phyloP scores from a whole-genome alignment of 1,140 invertebrate genomes.

The Andricus grossulariae region DNA sequence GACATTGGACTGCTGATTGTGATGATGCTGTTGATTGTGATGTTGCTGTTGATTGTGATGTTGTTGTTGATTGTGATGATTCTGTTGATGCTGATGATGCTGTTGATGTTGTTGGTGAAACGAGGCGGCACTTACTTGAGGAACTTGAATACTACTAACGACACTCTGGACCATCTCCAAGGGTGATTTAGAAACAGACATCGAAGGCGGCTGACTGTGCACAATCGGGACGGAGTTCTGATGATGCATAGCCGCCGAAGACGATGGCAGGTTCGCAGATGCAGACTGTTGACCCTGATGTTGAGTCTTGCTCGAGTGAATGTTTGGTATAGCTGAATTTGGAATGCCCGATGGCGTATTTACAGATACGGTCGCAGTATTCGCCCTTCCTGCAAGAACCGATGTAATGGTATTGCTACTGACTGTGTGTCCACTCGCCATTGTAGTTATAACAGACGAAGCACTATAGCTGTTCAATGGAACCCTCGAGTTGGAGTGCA shows the following conservation, averaged over 20 bases:
- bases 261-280: slow-evolving; percentile 41
- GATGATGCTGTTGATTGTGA: slow-evolving; percentile 57
- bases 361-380: slow-evolving; percentile 84
- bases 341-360: slow-evolving; percentile 77
- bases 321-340: slow-evolving; percentile 66
- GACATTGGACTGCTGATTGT: slow-evolving; percentile 56
- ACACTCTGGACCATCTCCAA: slow-evolving; percentile 89
- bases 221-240: slow-evolving; percentile 48
- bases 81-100: slow-evolving; percentile 53
- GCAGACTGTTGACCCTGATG: slow-evolving; percentile 51
- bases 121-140: slow-evolving; percentile 70
- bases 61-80: slow-evolving; percentile 55
- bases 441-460: slow-evolving; percentile 80
- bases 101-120: slow-evolving; percentile 58
- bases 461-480: slow-evolving; percentile 60
- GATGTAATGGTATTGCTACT: slow-evolving; percentile 87
- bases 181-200: slow-evolving; percentile 81
- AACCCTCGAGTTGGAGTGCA: slow-evolving; percentile 65
- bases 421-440: slow-evolving; percentile 85
- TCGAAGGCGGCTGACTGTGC: slow-evolving; percentile 56
- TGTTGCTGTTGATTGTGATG: slow-evolving; percentile 64
- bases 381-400: slow-evolving; percentile 84
- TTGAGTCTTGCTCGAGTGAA: slow-evolving; percentile 63
- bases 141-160: slow-evolving; percentile 84
- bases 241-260: slow-evolving; percentile 48